Percentiles rank a stretch among this genome's conserved stretches.
These are phyloP conservation scores for Macrophya alboannulata DNA, from an alignment of 2,888 invertebrate genomes.

Conservation along the genomic window DNA sequence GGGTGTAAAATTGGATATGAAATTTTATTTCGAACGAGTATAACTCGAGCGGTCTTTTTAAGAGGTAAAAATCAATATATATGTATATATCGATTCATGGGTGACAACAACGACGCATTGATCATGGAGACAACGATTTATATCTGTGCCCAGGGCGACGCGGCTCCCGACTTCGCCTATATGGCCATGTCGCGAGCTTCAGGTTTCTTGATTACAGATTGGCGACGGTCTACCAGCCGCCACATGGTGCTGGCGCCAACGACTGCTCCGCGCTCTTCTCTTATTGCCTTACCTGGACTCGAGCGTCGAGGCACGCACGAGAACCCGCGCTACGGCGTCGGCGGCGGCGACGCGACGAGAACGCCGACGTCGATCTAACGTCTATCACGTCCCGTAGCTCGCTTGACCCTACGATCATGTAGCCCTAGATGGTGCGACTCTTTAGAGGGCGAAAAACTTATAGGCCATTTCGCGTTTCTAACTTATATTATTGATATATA, in stretches of 20 bases:
- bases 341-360: conserved; percentile 7
- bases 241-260: conserved; percentile 74
- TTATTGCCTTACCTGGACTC: conserved; percentile 68
- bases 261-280: conserved; percentile 65
- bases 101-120: conserved; percentile 33
- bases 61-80: neutral
- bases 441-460: conserved; percentile 20
- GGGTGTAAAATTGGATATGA: neutral
- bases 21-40: neutral
- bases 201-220: conserved; percentile 60
- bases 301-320: conserved; percentile 28
- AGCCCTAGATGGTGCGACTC: conserved; percentile 31
- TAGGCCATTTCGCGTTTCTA: neutral
- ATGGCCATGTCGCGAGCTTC: conserved; percentile 57
- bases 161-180: conserved; percentile 48
- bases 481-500: neutral
- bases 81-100: neutral
- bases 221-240: conserved; percentile 61
- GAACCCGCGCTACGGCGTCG: neutral
- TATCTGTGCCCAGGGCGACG: conserved; percentile 35
- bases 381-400: conserved; percentile 16
- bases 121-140: conserved; percentile 51
- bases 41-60: neutral
- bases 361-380: conserved; percentile 39
- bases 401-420: conserved; percentile 25